These are phyloP conservation scores for Disparrhopalites patrizii DNA, from an alignment of 2,888 invertebrate genomes.

Conservation along the genomic window DNA sequence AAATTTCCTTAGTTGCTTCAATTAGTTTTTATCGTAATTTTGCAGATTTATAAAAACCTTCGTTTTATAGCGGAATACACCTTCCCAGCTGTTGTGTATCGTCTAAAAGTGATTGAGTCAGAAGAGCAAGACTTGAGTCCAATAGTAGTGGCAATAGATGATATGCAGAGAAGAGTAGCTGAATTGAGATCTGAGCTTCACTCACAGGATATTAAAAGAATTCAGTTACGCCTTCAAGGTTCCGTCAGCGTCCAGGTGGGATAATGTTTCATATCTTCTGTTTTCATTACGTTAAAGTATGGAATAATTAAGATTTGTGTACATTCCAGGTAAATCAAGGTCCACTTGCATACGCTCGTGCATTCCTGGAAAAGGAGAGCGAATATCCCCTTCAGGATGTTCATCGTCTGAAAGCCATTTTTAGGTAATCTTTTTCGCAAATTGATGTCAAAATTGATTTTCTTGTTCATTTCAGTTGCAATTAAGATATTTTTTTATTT, in stretches of 20 bases:
- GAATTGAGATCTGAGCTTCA: constrained; percentile 46
- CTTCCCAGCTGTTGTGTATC: constrained; percentile 47
- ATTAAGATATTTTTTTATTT: constrained; percentile 8
- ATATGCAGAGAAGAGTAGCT: constrained; percentile 47
- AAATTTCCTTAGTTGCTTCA: no score
- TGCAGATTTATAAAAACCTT: no score
- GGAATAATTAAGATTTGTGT: background rate
- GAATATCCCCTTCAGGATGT: constrained; percentile 47
- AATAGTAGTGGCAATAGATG: constrained; percentile 48
- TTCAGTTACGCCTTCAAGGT: constrained; percentile 47
- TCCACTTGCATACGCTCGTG: constrained; percentile 47
- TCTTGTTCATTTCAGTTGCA: background rate
- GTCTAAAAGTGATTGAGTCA: constrained; percentile 41
- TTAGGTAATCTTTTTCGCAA: constrained; percentile 43
- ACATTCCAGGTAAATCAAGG: constrained; percentile 48
- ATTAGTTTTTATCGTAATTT: background rate
- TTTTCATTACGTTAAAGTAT: background rate
- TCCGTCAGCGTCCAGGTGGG: constrained; percentile 47
- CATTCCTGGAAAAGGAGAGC: constrained; percentile 47
- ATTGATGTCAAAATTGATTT: constrained; percentile 8
- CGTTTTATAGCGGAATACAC: constrained; percentile 44
- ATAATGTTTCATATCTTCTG: background rate
- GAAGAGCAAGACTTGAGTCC: constrained; percentile 48
- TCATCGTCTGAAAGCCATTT: constrained; percentile 44
- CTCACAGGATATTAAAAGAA: constrained; percentile 46